Percentiles rank a stretch among this genome's conserved stretches.
These are phyloP conservation scores for Phortica okadai DNA, from an alignment of 2,888 invertebrate genomes.

Conservation along the genomic window DNA sequence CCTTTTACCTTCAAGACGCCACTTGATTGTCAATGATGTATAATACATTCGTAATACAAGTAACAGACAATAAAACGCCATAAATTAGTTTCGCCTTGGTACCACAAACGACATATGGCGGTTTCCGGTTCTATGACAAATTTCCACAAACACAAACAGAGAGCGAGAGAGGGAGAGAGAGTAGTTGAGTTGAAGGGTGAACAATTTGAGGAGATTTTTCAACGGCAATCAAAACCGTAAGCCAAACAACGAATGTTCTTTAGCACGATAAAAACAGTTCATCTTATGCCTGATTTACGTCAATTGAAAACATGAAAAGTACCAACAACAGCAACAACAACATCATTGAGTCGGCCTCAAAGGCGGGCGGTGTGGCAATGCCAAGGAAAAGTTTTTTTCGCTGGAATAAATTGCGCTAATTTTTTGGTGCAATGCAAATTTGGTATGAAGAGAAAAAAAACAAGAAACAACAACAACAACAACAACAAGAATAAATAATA, in stretches of 20 bases:
- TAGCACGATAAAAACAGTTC: no score
- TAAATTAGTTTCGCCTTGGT: slow-evolving; percentile 20
- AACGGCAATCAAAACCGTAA: no score
- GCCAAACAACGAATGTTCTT: no score
- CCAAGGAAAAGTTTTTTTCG: no score
- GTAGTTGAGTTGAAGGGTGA: no score
- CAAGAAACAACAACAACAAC: no score
- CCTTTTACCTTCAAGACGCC: slow-evolving; percentile 6
- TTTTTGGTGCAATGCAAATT: slow-evolving; percentile 18
- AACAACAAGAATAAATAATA: neutral
- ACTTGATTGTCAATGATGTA: neutral
- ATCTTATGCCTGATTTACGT: slow-evolving; percentile 12
- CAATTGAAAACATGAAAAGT: neutral
- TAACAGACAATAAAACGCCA: slow-evolving; percentile 19
- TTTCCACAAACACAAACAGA: neutral
- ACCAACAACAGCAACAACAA: neutral
- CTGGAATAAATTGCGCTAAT: neutral
- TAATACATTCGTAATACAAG: neutral
- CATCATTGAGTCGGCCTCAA: neutral
- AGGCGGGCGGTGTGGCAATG: no score
- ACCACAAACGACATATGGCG: neutral
- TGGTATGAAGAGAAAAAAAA: neutral
- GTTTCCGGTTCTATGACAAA: neutral
- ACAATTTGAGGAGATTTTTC: no score
- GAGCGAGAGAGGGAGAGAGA: neutral